These are phyloP conservation scores for Anguilla marmorata DNA, from an alignment of 2,797 vertebrate species.

Conservation along the genomic window DNA sequence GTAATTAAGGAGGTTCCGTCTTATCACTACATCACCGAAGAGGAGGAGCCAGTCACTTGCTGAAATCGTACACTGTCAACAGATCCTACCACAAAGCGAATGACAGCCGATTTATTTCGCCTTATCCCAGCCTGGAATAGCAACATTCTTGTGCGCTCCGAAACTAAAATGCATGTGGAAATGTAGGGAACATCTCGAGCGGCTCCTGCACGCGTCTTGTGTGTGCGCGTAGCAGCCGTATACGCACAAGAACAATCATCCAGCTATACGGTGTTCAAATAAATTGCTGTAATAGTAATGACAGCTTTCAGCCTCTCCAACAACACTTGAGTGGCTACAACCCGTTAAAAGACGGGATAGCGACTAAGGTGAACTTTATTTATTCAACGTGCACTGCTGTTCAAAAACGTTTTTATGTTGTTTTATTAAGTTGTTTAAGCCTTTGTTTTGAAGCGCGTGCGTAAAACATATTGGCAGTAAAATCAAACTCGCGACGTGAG, in stretches of 20 bases:
- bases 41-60: slow-evolving; percentile 62
- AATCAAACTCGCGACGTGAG: slow-evolving; percentile 21
- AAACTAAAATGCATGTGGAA: background rate
- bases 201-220: background rate
- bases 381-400: background rate
- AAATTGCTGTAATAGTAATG: background rate
- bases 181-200: background rate
- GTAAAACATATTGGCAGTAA: slow-evolving; percentile 8
- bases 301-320: background rate
- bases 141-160: background rate
- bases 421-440: background rate
- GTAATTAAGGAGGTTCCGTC: slow-evolving; percentile 72
- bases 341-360: background rate
- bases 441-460: background rate
- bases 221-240: background rate
- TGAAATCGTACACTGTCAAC: slow-evolving; percentile 45
- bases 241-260: background rate
- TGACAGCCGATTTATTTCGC: slow-evolving; percentile 20
- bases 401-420: slow-evolving; percentile 51
- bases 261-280: background rate
- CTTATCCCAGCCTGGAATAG: background rate
- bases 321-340: background rate
- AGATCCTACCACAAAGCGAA: slow-evolving; percentile 33
- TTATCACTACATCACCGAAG: slow-evolving; percentile 54
- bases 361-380: background rate